These are phyloP conservation scores for Anguilla marmorata DNA, from an alignment of 2,797 vertebrate species.

Conservation along the genomic window DNA sequence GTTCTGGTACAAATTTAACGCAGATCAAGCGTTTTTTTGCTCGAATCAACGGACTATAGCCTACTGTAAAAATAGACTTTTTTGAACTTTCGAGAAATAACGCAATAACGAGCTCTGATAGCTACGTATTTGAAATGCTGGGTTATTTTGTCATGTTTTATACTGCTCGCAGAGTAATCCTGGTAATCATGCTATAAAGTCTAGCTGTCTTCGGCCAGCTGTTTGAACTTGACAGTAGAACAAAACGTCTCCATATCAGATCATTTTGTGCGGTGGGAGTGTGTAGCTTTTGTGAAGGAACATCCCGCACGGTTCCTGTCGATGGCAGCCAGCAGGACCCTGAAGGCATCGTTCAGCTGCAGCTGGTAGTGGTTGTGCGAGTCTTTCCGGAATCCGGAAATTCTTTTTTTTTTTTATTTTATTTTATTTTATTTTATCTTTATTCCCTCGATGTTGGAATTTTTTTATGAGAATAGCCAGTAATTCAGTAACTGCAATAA, in stretches of 20 bases:
- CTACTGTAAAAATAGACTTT: background rate
- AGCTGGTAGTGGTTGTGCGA: conserved; percentile 52
- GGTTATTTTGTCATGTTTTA: background rate
- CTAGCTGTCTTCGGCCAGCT: background rate
- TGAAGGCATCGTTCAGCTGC: conserved; percentile 47
- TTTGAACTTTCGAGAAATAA: background rate
- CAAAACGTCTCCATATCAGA: background rate
- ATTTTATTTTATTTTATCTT: too few relatives aligned
- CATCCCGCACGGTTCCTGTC: background rate
- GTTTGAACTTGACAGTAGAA: background rate
- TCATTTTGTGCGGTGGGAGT: background rate
- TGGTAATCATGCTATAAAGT: background rate
- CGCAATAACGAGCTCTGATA: background rate
- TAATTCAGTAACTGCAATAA: too few relatives aligned
- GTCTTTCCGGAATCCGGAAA: conserved; percentile 80
- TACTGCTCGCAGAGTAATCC: background rate
- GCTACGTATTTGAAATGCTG: background rate
- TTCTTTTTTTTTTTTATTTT: conserved; percentile 39
- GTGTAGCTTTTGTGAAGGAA: background rate
- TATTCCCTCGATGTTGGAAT: too few relatives aligned
- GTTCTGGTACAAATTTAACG: background rate
- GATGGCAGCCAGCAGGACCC: conserved; percentile 26
- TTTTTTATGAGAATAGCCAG: too few relatives aligned
- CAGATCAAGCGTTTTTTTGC: background rate
- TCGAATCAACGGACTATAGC: background rate